Percentiles rank a stretch among this genome's conserved stretches.
Conservation (phyloP, 1,140 invertebrate genomes). For the Hylyphantes graminicola region DNA sequence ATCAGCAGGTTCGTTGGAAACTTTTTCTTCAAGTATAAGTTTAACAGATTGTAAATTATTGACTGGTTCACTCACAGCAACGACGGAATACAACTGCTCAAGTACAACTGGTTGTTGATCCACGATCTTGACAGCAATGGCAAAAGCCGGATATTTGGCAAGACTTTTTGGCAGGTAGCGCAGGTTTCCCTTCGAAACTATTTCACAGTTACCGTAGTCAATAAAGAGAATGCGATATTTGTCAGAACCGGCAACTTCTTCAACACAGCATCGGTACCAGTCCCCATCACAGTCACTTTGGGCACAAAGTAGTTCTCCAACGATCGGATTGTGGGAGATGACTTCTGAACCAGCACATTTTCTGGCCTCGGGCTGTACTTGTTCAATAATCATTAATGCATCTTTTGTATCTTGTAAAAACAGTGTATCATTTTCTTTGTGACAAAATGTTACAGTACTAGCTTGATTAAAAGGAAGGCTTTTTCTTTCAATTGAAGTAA, state of each 20-base stretch:
- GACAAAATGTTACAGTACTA: slow-evolving; percentile 12
- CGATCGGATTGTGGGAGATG: slow-evolving; percentile 6
- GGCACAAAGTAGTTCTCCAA: slow-evolving; percentile 28
- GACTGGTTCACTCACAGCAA: slow-evolving; percentile 13
- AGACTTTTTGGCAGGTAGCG: not conserved
- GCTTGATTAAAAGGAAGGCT: not conserved
- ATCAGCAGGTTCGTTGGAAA: not conserved
- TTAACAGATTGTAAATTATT: slow-evolving; percentile 10
- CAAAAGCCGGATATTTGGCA: slow-evolving; percentile 10
- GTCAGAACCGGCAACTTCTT: slow-evolving; percentile 7
- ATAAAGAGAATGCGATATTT: slow-evolving; percentile 18
- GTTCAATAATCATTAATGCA: not conserved
- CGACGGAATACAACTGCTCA: slow-evolving; percentile 8
- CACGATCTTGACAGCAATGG: slow-evolving; percentile 9
- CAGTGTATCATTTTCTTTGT: not conserved
- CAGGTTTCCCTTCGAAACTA: slow-evolving; percentile 9
- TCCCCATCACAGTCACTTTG: not conserved
- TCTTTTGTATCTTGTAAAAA: slow-evolving; percentile 15
- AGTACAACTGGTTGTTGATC: not conserved
- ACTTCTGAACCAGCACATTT: not conserved
- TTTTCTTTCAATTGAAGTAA: not conserved
- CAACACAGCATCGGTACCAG: slow-evolving; percentile 36
- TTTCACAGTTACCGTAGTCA: slow-evolving; percentile 43
- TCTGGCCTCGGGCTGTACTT: not conserved
- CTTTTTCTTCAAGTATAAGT: not conserved